Base-by-base conservation (phyloP, 2,888 invertebrate species). In the Mesorhabditis sp. region DNA sequence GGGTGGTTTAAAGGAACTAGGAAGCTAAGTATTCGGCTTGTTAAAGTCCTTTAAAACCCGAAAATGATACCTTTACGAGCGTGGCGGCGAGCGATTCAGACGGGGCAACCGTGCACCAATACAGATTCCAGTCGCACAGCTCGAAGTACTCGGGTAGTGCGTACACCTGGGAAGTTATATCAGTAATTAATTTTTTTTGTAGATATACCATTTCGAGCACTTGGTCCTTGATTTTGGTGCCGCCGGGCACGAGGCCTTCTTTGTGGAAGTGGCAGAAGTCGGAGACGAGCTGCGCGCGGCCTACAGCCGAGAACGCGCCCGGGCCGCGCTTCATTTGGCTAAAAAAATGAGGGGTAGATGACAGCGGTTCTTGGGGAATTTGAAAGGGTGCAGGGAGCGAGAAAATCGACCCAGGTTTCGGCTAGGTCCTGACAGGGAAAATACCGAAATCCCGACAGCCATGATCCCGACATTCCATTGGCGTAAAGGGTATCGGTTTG, bases 201-300 rank as follows among this genome's bases (percentile, higher is more conserved):
- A 43, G n/a, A 28, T 64, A 66, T 63, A 77, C 75, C 74, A 75
- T 76, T 69, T 78, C 78, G 41, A 78, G 67, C 4, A 78, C 78
- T 5, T 73, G 69, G 4, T 74, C 70, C 66, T 74, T 75, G 15
- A 78, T 45, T 45, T 71, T 70, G 4, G 67, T 62, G 43, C 72
- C 72, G 61, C 72, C 73, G 5, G 72, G 71, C 7, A 75, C 66
- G 15, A 63, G 67, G 69, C 76, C 76, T 42, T 81, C 72, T 10
- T 81, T 75, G 63, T 78, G 71, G 68, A 84, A 84, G 68, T 80
- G 83, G 69, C 84, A 84, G 62, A 83, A 82, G 72, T 84, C 84
- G 13, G 80, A 80, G 44, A 84, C 73, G 41, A 84, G 67, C 70
- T 84, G 83, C 64, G 83, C 82, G 6, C 80, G 45, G n/a, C 76